Conservation (phyloP, 2,797 vertebrate species). For the Eulemur coronatus region DNA sequence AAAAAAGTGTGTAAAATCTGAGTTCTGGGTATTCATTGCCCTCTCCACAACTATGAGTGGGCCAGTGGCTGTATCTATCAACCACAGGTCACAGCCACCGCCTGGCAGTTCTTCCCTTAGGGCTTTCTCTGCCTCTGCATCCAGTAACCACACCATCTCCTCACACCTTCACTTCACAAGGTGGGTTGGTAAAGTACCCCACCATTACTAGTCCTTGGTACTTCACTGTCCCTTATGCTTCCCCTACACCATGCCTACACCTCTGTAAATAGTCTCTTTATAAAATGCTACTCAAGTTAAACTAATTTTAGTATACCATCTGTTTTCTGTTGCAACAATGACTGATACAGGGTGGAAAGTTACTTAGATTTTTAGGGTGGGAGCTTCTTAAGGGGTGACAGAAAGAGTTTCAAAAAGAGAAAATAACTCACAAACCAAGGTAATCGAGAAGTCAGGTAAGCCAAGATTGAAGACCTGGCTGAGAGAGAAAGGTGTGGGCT, state of each 20-base stretch:
- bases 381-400: background rate
- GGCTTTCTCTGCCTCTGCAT: background rate
- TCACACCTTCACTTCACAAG: background rate
- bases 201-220: background rate
- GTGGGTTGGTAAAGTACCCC: background rate
- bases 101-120: background rate
- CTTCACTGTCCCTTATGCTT: background rate
- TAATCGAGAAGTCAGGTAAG: background rate
- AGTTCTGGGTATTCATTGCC: background rate
- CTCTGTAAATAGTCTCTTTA: background rate
- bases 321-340: background rate
- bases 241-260: background rate
- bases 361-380: background rate
- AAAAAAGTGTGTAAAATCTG: background rate
- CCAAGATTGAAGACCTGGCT: background rate
- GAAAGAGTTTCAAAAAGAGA: background rate
- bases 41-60: background rate
- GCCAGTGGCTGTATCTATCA: background rate
- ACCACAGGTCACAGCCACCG: background rate
- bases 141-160: background rate
- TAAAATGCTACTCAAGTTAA: background rate
- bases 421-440: background rate
- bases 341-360: background rate
- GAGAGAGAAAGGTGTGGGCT: background rate
- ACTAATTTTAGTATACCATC: background rate